Conservation (phyloP, 1,140 invertebrate species). For the Lepidurus couesii region DNA sequence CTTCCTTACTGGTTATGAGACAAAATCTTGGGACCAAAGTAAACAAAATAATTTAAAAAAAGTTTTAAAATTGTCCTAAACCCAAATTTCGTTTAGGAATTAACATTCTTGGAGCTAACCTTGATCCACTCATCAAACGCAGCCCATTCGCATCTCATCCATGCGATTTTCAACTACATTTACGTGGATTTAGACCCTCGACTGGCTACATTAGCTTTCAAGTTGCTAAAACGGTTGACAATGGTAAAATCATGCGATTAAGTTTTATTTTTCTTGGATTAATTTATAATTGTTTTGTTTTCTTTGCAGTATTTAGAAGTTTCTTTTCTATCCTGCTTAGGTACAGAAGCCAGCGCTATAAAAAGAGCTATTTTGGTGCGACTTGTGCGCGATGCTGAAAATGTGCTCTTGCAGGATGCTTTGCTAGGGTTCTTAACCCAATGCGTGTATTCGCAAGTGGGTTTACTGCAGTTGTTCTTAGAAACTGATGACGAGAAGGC, state of each 20-base stretch:
- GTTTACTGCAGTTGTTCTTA: background rate
- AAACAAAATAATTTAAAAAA: background rate
- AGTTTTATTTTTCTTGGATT: background rate
- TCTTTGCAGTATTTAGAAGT: background rate
- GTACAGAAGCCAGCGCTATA: background rate
- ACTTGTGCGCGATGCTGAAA: background rate
- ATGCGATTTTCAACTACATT: background rate
- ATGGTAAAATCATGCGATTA: background rate
- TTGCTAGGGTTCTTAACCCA: background rate
- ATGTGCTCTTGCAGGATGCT: background rate
- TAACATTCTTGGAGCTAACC: background rate
- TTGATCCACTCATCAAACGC: background rate
- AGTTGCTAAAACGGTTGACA: background rate
- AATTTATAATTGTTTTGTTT: background rate
- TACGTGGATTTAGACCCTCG: background rate
- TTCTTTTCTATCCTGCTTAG: background rate
- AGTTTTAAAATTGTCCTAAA: background rate
- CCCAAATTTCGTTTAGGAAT: background rate
- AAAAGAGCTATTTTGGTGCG: background rate
- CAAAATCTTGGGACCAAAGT: background rate
- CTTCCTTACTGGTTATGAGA: background rate
- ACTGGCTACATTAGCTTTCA: background rate
- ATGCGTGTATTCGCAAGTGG: background rate
- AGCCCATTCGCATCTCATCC: background rate
- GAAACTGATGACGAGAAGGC: background rate